phyloP scores from a whole-genome alignment of 92 coral and sea anemone genomes.

The Siderastrea siderea region DNA sequence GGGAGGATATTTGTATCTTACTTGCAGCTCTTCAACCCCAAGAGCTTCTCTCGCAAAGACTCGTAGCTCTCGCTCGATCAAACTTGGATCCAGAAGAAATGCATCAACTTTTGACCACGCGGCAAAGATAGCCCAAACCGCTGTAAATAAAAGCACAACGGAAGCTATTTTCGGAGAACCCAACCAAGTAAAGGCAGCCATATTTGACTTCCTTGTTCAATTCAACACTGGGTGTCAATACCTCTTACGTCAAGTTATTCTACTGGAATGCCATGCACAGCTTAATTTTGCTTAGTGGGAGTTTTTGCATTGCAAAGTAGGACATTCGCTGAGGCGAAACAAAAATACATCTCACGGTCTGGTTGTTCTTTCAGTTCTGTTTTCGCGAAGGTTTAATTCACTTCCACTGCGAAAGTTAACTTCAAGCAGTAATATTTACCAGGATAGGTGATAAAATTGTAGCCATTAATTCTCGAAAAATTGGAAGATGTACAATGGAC shows the following conservation, averaged over 20 bases:
- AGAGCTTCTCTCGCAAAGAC: constrained; percentile 49
- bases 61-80: constrained; percentile 33
- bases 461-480: too few species aligned
- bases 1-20: not conserved
- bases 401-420: too few species aligned
- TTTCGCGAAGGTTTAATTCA: too few species aligned
- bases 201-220: not conserved
- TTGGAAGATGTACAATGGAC: too few species aligned
- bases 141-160: not conserved
- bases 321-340: not conserved
- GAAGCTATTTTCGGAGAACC: not conserved
- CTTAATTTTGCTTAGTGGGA: too few species aligned
- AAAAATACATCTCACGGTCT: not conserved
- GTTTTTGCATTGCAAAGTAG: too few species aligned
- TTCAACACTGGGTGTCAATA: too few species aligned
- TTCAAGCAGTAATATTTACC: too few species aligned
- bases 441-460: too few species aligned
- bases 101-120: not conserved
- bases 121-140: not conserved
- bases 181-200: not conserved
- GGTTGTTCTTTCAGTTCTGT: too few species aligned
- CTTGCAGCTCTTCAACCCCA: constrained; percentile 67
- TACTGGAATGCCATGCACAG: too few species aligned
- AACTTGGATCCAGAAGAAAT: constrained; percentile 34
- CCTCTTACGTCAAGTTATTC: too few species aligned